These are phyloP conservation scores for Macroglossus sobrinus DNA, from an alignment of 2,113 vertebrate species.

Conservation along the genomic window DNA sequence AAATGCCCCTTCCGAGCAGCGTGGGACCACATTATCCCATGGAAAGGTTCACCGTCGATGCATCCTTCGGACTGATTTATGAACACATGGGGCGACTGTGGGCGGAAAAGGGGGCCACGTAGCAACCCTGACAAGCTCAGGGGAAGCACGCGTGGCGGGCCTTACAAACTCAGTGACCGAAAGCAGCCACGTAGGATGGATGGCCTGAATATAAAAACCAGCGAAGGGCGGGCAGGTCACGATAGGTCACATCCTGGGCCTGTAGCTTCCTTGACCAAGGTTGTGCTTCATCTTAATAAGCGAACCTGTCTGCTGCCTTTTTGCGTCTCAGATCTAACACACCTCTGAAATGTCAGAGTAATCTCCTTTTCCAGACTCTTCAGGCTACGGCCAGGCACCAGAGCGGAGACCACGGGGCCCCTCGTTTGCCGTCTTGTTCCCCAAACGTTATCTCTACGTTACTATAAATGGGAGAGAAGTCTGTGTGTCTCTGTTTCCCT, in stretches of 20 bases:
- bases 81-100: neutral
- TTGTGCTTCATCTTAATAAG: neutral
- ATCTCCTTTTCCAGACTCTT: neutral
- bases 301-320: too few relatives aligned
- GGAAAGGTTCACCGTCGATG: neutral
- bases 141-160: too few relatives aligned
- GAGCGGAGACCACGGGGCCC: neutral
- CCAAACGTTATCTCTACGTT: neutral
- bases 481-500: neutral
- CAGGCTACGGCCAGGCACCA: too few relatives aligned
- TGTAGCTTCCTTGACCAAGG: neutral
- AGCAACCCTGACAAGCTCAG: neutral
- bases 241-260: neutral
- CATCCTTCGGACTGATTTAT: neutral
- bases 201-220: neutral
- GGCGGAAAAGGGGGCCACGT: accelerated
- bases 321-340: neutral
- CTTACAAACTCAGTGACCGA: too few relatives aligned
- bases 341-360: neutral
- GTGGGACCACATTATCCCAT: neutral
- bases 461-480: neutral
- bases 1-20: neutral
- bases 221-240: too few relatives aligned
- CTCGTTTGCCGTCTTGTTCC: neutral
- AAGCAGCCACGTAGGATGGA: neutral